These are phyloP conservation scores for Hycleus phaleratus DNA, from an alignment of 1,140 invertebrate genomes.

Conservation along the genomic window DNA sequence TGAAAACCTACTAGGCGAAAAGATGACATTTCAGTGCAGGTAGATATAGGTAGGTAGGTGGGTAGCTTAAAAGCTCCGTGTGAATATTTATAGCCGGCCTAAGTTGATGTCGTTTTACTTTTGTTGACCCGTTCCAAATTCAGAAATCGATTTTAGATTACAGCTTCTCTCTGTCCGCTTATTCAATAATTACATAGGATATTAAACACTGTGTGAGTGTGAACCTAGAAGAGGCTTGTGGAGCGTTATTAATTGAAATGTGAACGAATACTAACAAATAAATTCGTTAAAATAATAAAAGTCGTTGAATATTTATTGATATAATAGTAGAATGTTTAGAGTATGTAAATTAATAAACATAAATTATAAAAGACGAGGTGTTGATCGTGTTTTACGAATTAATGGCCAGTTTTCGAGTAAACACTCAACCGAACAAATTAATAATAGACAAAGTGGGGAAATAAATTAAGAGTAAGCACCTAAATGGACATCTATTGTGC, in stretches of 20 bases:
- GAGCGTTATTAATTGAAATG: no score
- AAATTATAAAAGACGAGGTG: no score
- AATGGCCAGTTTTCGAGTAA: not conserved
- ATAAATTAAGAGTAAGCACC: not conserved
- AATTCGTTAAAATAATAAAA: no score
- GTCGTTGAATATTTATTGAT: no score
- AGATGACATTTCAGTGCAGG: constrained; percentile 11
- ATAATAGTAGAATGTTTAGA: no score
- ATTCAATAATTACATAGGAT: constrained; percentile 5
- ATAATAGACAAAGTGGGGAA: not conserved
- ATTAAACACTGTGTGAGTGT: constrained; percentile 3
- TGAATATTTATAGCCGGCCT: constrained; percentile 9
- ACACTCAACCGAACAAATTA: constrained; percentile 7
- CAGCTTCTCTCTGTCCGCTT: constrained; percentile 1
- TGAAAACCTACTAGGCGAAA: constrained; percentile 1
- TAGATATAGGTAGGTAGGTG: no score
- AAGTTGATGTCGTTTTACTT: constrained; percentile 5
- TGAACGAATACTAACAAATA: no score
- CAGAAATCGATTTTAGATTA: constrained; percentile 13
- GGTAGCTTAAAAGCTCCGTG: constrained; percentile 9
- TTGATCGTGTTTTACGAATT: not conserved
- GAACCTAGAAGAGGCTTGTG: not conserved
- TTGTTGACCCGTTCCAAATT: constrained; percentile 12
- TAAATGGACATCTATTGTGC: no score
- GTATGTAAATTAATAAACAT: no score